Evolutionary conservation across 2,797 vertebrate species (phyloP).

Genomic region (Bradypus variegatus): DNA sequence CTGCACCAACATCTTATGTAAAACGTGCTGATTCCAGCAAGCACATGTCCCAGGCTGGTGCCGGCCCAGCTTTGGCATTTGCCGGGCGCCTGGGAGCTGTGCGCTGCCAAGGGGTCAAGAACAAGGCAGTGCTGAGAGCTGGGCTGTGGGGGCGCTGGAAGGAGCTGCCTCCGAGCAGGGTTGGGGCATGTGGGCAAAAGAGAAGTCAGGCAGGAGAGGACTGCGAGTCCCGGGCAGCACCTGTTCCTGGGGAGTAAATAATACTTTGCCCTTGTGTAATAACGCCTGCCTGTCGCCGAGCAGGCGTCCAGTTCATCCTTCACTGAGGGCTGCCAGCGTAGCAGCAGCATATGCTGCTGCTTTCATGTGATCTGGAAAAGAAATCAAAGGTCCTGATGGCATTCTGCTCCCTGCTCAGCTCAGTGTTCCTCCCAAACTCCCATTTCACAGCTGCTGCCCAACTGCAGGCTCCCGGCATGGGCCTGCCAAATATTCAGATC

Average conservation of each 20-base stretch:
- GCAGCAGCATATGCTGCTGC: neutral
- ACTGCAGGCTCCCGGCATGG: neutral
- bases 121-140: neutral
- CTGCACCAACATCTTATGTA: neutral
- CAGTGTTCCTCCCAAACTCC: neutral
- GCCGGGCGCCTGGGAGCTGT: neutral
- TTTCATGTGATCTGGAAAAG: slow-evolving; percentile 29
- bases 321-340: neutral
- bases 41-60: neutral
- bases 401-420: slow-evolving; percentile 3
- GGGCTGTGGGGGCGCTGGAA: neutral
- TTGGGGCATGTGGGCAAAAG: slow-evolving; percentile 23
- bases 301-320: slow-evolving; percentile 20
- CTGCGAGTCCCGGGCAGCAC: slow-evolving; percentile 47
- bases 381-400: slow-evolving; percentile 25
- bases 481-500: slow-evolving; percentile 4
- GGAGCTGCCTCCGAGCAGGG: neutral
- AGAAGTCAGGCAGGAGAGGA: slow-evolving; percentile 16
- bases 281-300: slow-evolving; percentile 32
- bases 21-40: slow-evolving; percentile 4
- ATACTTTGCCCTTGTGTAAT: slow-evolving; percentile 45
- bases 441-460: slow-evolving; percentile 38
- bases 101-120: neutral
- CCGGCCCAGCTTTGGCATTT: neutral
- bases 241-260: slow-evolving; percentile 59